These are phyloP conservation scores for Sinocyclocheilus anshuiensis DNA, from an alignment of 2,113 vertebrate species.

Conservation along the genomic window DNA sequence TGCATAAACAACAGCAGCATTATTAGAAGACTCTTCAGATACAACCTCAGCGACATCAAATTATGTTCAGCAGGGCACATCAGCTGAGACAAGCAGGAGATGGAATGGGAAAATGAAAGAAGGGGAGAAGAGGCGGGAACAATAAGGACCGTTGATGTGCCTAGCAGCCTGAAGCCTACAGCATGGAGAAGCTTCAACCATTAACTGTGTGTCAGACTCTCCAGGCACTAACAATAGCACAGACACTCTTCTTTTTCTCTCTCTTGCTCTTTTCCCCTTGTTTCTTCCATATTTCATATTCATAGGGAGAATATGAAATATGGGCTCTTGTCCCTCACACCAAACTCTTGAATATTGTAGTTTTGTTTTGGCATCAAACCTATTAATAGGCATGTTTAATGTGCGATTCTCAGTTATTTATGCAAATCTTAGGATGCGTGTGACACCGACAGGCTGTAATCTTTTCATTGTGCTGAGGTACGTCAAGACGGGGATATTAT, in stretches of 20 bases:
- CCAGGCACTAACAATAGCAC: constrained; percentile 48
- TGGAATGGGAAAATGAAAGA: background rate
- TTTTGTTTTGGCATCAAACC: constrained; percentile 7
- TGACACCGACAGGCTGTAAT: constrained; percentile 46
- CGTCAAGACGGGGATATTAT: constrained; percentile 14
- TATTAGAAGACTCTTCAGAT: constrained; percentile 9
- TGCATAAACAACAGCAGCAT: background rate
- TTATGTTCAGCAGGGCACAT: constrained; percentile 25
- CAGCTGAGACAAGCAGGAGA: constrained; percentile 3
- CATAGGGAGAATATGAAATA: constrained; percentile 18
- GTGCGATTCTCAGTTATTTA: constrained; percentile 26
- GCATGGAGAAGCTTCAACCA: constrained; percentile 31
- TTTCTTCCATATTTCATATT: background rate
- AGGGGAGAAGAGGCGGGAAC: background rate
- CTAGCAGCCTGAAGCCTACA: constrained; percentile 25
- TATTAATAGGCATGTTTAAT: constrained; percentile 43
- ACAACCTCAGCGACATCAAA: background rate
- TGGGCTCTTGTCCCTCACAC: background rate
- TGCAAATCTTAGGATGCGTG: constrained; percentile 37
- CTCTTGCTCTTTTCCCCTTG: background rate
- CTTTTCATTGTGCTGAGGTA: constrained; percentile 35
- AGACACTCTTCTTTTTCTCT: background rate
- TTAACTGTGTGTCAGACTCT: constrained; percentile 53
- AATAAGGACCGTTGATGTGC: constrained; percentile 21
- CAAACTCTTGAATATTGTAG: background rate